Percentiles rank a stretch among this genome's conserved stretches.
Conservation (phyloP, 2,888 invertebrate genomes). For the Clivina fossor region DNA sequence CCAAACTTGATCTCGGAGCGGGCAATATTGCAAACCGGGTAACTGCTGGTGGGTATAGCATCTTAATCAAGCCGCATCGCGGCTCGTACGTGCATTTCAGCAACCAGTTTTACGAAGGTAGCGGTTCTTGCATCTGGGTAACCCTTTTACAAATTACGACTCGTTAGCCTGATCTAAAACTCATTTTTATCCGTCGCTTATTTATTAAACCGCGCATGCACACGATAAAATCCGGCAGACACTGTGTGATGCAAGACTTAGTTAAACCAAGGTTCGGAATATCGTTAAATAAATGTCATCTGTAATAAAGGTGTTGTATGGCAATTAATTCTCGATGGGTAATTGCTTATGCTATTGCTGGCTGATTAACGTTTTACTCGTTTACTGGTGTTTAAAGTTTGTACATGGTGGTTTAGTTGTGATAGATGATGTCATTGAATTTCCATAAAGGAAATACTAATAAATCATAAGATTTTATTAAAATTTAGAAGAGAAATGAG, state of each 20-base stretch:
- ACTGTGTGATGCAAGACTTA: not conserved
- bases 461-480: too few species aligned
- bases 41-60: slow-evolving; percentile 16
- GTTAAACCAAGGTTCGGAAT: not conserved
- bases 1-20: too few species aligned
- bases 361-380: slow-evolving; percentile 3
- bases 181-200: slow-evolving; percentile 22
- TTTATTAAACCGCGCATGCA: slow-evolving; percentile 18
- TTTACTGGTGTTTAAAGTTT: too few species aligned
- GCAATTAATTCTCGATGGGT: slow-evolving; percentile 16
- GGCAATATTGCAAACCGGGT: not conserved
- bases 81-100: too few species aligned
- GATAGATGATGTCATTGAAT: too few species aligned
- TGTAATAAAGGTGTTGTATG: slow-evolving; percentile 27
- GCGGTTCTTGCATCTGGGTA: slow-evolving; percentile 6
- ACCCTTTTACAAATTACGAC: slow-evolving; percentile 20
- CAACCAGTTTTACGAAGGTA: slow-evolving; percentile 4
- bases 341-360: slow-evolving; percentile 16
- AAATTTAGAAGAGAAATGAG: too few species aligned
- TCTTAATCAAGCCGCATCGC: slow-evolving; percentile 22
- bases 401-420: too few species aligned
- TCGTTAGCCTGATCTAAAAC: slow-evolving; percentile 26
- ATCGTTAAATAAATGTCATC: slow-evolving; percentile 15
- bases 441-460: too few species aligned
- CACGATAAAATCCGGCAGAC: slow-evolving; percentile 16